A percentile compares a stretch with the other conserved stretches of the same genome.
These are phyloP conservation scores for Ptychodera flava DNA, from an alignment of 35 echinoderm and acorn worm species.

Conservation along the genomic window DNA sequence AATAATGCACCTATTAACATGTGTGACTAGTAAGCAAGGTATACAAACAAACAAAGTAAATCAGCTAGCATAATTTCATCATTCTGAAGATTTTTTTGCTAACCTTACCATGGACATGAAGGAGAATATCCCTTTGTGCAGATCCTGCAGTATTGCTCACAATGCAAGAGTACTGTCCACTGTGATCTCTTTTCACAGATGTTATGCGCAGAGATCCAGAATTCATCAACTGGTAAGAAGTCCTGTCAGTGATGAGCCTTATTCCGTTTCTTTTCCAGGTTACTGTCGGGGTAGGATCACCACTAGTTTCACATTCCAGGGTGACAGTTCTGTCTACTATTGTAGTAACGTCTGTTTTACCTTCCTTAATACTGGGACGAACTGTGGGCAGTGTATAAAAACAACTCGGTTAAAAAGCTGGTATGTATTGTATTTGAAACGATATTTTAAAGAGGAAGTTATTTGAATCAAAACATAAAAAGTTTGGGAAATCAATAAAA, in stretches of 20 bases:
- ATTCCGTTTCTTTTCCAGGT: conserved; percentile 66
- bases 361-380: background rate
- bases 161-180: conserved; percentile 71
- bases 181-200: conserved; percentile 35
- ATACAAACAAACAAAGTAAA: too few species aligned
- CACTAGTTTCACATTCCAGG: conserved; percentile 66
- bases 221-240: background rate
- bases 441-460: too few species aligned
- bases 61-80: too few species aligned
- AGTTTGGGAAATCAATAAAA: too few species aligned
- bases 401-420: too few species aligned
- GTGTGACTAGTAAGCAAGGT: too few species aligned
- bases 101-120: conserved; percentile 82
- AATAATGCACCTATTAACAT: background rate
- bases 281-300: conserved; percentile 56
- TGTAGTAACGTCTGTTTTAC: background rate
- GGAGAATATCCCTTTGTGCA: conserved; percentile 37
- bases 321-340: conserved; percentile 20
- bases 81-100: too few species aligned
- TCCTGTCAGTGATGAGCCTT: background rate
- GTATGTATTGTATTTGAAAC: too few species aligned
- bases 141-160: conserved; percentile 48
- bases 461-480: too few species aligned
- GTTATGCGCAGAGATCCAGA: conserved; percentile 41
- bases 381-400: too few species aligned